Evolutionary conservation across 2,888 invertebrate genomes (phyloP).

Genomic region (Stenchaetothrips biformis): DNA sequence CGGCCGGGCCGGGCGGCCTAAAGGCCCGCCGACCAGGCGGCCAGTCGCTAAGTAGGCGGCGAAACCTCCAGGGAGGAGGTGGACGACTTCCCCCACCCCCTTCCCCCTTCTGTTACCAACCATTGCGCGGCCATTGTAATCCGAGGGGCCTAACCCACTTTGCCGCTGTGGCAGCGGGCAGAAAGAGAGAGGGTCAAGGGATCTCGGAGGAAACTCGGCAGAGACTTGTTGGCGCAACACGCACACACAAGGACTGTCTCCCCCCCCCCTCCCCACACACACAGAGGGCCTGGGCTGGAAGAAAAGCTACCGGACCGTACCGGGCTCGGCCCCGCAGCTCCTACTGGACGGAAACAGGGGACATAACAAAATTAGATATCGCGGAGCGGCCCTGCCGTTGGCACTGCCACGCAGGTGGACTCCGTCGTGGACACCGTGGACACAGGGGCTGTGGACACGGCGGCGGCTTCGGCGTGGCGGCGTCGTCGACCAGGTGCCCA

Average conservation of each 20-base stretch:
- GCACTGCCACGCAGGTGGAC: no score
- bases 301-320: no score
- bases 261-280: no score
- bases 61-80: not conserved
- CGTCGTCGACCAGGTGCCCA: not conserved
- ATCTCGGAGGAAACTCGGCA: not conserved
- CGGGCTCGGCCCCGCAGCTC: no score
- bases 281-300: no score
- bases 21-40: not conserved
- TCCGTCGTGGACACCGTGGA: no score
- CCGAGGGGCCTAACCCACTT: constrained; percentile 8
- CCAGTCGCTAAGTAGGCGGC: not conserved
- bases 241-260: no score
- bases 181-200: not conserved
- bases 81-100: not conserved
- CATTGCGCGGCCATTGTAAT: not conserved
- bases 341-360: no score
- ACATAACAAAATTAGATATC: no score
- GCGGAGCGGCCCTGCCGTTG: no score
- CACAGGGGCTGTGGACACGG: not conserved
- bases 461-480: no score
- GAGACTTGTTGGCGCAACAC: not conserved
- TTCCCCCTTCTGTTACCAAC: not conserved
- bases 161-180: not conserved
- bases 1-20: not conserved